Base-by-base conservation (phyloP, 2,797 vertebrate species). In the Macroramphosus scolopax region DNA sequence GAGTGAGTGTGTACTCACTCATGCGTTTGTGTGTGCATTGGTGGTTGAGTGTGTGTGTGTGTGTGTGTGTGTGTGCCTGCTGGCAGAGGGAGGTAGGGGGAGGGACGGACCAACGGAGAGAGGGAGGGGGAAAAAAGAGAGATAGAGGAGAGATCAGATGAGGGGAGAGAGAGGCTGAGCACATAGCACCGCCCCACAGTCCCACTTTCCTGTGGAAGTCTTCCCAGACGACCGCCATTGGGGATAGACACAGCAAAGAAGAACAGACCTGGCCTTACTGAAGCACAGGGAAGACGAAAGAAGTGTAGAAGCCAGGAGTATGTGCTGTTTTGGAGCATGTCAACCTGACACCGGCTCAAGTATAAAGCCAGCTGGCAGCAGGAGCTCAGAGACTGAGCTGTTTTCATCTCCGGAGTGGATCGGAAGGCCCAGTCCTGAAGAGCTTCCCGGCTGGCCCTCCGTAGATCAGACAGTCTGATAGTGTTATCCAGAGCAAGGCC, bases 121-220 rank as follows among this genome's bases (percentile, higher is more conserved):
- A 80, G 68, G 29, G 75, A 72, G 63, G 36, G 28, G 49, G 62
- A 69, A 75, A 78, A 67, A 78, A n/a, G 72, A 83, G 83, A 87
- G 83, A 85, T 80, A 87, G 75, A 88, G 76, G 77, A 85, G 77
- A 86, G 87, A 89, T 89, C 85, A 89, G 82, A 89, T 84, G 87
- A 88, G 80, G 78, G 66, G 78, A 81, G 88, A 83, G 87, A 79
- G 76, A 86, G 82, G 68, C 77, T 75, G 80, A 85, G 86, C 77
- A 79, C 76, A 78, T 77, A 86, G 84, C 85, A 44, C 87, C 86
- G 86, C 88, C 88, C 87, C 81, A 81, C 80, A 85, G 88, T 87
- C 81, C 88, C 85, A 89, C 87, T 89, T 82, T 86, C 84, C 86
- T 87, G 85, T 88, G 85, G 85, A 89, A 89, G 88, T 91, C 85